Conservation (phyloP, 1,140 invertebrate genomes). For the Nautilus pompilius region DNA sequence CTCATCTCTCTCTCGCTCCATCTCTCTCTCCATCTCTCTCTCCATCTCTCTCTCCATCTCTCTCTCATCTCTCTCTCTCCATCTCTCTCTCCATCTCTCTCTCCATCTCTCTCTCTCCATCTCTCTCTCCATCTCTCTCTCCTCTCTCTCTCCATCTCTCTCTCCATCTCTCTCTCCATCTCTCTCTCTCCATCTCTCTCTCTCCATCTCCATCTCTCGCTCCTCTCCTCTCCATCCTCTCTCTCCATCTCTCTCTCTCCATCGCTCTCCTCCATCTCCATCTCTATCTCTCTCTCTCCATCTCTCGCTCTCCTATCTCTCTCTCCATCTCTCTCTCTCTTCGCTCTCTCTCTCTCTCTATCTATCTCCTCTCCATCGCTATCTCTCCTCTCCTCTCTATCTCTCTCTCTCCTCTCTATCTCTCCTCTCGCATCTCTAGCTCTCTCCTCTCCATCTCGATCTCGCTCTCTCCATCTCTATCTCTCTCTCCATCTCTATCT, state of each 20-base stretch:
- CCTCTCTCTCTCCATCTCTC: too few relatives aligned
- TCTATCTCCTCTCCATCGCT: too few relatives aligned
- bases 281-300: not conserved
- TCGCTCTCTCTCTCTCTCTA: not conserved
- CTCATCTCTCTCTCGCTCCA: not conserved
- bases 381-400: too few relatives aligned
- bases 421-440: too few relatives aligned
- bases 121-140: too few relatives aligned
- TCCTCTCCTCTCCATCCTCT: too few relatives aligned
- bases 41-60: not conserved
- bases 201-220: too few relatives aligned
- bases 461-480: too few relatives aligned
- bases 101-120: not conserved
- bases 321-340: not conserved
- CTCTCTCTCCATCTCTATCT: slow-evolving; percentile 5
- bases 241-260: too few relatives aligned
- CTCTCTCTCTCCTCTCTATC: too few relatives aligned
- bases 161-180: not conserved
- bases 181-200: not conserved
- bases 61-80: not conserved
- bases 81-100: not conserved
- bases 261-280: too few relatives aligned
- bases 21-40: not conserved
- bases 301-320: not conserved
- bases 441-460: too few relatives aligned